Evolutionary conservation across 2,888 invertebrate genomes (phyloP).

Genomic region (Drosophila kokeensis): DNA sequence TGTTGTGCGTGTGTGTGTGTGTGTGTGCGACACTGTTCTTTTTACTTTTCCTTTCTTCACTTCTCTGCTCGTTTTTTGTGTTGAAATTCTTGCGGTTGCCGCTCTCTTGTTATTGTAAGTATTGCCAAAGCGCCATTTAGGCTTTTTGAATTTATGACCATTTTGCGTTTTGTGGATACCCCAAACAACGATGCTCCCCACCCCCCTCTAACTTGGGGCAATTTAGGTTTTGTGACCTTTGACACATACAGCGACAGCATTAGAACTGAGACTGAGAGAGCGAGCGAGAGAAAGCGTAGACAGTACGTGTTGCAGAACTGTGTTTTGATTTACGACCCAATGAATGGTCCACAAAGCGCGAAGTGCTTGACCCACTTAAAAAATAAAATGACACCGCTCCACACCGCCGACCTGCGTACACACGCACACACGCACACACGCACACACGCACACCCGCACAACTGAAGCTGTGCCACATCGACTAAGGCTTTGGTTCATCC

Average conservation of each 20-base stretch:
- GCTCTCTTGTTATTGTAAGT: slow-evolving; percentile 37
- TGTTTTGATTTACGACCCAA: slow-evolving; percentile 58
- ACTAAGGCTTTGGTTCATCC: background rate
- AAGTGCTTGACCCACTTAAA: slow-evolving; percentile 57
- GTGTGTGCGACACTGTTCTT: background rate
- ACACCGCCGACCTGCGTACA: background rate
- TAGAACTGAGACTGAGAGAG: background rate
- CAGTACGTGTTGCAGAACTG: slow-evolving; percentile 35
- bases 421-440: background rate
- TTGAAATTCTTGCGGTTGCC: slow-evolving; percentile 40
- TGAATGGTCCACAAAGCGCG: slow-evolving; percentile 19
- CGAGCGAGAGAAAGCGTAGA: slow-evolving; percentile 6
- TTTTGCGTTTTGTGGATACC: slow-evolving; percentile 69
- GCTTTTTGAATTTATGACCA: slow-evolving; percentile 77
- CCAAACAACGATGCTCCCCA: background rate
- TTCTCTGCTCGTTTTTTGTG: slow-evolving; percentile 10
- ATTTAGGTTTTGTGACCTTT: slow-evolving; percentile 69
- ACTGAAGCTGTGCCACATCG: background rate
- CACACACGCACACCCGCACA: background rate
- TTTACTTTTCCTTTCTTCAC: background rate
- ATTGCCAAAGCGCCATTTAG: slow-evolving; percentile 69
- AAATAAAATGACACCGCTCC: background rate
- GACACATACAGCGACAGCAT: slow-evolving; percentile 30
- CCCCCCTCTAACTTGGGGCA: slow-evolving; percentile 25
- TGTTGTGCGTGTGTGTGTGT: slow-evolving; percentile 50